Percentiles rank a stretch among this genome's conserved stretches.
phyloP scores from a whole-genome alignment of 2,113 vertebrate genomes.

The Baryphthengus martii region DNA sequence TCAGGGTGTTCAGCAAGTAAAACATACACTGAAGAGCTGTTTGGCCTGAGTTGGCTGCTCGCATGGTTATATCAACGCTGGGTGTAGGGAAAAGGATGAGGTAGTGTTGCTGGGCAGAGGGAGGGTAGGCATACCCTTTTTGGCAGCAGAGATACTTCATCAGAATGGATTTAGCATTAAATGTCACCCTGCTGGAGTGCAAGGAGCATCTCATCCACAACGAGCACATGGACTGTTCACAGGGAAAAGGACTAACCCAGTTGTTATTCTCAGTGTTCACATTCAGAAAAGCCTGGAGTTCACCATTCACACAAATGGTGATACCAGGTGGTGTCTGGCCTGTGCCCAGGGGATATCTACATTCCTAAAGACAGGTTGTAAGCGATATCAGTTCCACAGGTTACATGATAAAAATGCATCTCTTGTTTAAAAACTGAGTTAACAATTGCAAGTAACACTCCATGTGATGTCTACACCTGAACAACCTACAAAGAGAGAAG shows the following conservation, averaged over 20 bases:
- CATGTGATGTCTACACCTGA: background rate
- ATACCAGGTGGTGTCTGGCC: background rate
- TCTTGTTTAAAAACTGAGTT: background rate
- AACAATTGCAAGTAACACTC: background rate
- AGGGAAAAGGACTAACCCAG: background rate
- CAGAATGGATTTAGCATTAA: background rate
- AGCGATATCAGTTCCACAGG: background rate
- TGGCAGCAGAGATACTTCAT: background rate
- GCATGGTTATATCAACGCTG: background rate
- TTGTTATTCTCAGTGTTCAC: accelerated
- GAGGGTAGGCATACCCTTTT: background rate
- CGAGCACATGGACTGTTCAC: background rate
- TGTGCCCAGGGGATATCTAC: background rate
- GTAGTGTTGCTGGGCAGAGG: background rate
- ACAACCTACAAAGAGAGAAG: background rate
- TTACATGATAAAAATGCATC: background rate
- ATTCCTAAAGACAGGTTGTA: background rate
- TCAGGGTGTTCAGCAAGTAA: background rate
- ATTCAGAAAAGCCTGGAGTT: background rate
- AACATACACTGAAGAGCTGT: background rate
- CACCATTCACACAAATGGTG: background rate
- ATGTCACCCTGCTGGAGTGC: background rate
- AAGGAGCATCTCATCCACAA: background rate
- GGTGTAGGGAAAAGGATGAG: background rate
- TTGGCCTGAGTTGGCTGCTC: background rate